phyloP scores from a whole-genome alignment of 1,140 invertebrate species.

The Aphelinus atriplicis region DNA sequence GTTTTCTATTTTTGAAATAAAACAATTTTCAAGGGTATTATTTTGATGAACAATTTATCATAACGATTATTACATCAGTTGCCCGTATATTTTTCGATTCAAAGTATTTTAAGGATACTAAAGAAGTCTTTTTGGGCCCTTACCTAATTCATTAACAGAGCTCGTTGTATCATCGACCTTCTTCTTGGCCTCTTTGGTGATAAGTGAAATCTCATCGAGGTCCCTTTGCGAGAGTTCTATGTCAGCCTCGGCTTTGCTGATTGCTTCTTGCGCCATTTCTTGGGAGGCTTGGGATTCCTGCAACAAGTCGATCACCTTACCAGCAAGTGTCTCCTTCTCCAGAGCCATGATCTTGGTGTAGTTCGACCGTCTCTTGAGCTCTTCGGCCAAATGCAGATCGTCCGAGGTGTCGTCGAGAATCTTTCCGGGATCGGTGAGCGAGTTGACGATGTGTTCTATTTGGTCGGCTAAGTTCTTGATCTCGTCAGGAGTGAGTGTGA shows the following conservation, averaged over 20 bases:
- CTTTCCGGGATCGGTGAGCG: constrained; percentile 87
- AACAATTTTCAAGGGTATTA: too few species aligned
- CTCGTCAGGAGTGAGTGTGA: constrained; percentile 83
- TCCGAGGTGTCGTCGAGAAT: constrained; percentile 87
- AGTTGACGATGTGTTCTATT: constrained; percentile 87
- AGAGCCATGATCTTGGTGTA: constrained; percentile 73
- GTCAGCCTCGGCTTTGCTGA: constrained; percentile 81
- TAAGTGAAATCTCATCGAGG: constrained; percentile 75
- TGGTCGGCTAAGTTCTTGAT: constrained; percentile 81
- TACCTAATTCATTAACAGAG: constrained; percentile 75
- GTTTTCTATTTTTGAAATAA: not conserved
- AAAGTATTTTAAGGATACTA: too few species aligned
- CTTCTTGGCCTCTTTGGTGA: constrained; percentile 78
- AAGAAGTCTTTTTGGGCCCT: constrained; percentile 49
- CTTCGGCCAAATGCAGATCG: constrained; percentile 78
- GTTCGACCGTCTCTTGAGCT: constrained; percentile 81
- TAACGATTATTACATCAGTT: too few species aligned
- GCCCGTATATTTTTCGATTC: too few species aligned
- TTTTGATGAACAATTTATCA: too few species aligned
- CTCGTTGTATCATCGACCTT: constrained; percentile 78
- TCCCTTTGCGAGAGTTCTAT: constrained; percentile 81
- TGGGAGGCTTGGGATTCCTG: constrained; percentile 81
- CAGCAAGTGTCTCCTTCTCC: constrained; percentile 51
- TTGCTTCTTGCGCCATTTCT: constrained; percentile 79
- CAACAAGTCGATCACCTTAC: constrained; percentile 68